Conservation (phyloP, 2,888 invertebrate species). For the Trissolcus japonicus region DNA sequence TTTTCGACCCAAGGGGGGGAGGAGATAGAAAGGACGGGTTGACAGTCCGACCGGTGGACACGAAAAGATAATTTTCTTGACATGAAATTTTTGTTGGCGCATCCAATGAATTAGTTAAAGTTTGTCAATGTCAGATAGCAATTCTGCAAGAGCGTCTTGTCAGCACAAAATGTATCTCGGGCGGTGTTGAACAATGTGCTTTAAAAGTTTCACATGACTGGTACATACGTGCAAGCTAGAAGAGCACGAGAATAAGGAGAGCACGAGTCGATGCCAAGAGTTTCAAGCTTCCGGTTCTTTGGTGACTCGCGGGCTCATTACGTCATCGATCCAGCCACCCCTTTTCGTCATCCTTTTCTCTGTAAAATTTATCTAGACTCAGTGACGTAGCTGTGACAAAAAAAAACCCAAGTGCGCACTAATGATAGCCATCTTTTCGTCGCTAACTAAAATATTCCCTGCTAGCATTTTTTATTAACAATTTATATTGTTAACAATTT, state of each 20-base stretch:
- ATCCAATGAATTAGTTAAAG: conserved; percentile 22
- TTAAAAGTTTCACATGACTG: conserved; percentile 48
- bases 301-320: conserved; percentile 48
- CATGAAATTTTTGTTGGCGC: conserved; percentile 5
- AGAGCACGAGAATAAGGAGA: conserved; percentile 37
- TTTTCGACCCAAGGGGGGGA: background rate
- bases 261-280: conserved; percentile 61
- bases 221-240: conserved; percentile 33
- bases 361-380: conserved; percentile 32
- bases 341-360: conserved; percentile 11
- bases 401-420: background rate
- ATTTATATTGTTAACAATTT: background rate
- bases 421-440: background rate
- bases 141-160: conserved; percentile 31
- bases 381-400: conserved; percentile 24
- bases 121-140: conserved; percentile 42
- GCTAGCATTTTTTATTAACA: too few relatives aligned
- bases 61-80: conserved; percentile 2
- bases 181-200: conserved; percentile 47
- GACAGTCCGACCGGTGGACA: too few relatives aligned
- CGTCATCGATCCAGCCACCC: conserved; percentile 49
- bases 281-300: conserved; percentile 60
- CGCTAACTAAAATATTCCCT: too few relatives aligned
- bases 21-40: too few relatives aligned
- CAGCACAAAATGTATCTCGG: conserved; percentile 42